A percentile compares a stretch with the other conserved stretches of the same genome.
These are phyloP conservation scores for Elymnias hypermnestra DNA, from an alignment of 1,140 invertebrate species.

Conservation along the genomic window DNA sequence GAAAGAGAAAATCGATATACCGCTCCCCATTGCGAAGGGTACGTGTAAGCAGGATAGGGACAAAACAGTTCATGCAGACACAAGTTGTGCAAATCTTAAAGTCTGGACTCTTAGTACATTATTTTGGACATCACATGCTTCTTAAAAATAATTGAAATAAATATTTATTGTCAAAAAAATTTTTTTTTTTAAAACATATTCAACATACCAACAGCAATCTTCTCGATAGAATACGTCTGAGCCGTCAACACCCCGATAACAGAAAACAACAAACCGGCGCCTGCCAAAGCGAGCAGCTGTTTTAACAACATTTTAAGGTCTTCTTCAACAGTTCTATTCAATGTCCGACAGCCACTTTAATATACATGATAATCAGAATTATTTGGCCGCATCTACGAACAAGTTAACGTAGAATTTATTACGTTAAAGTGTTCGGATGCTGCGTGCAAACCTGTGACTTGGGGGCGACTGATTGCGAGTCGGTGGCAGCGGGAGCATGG, in stretches of 20 bases:
- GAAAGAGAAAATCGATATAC: conserved; percentile 57
- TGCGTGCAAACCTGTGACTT: conserved; percentile 68
- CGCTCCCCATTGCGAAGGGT: conserved; percentile 25
- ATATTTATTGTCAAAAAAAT: conserved; percentile 6
- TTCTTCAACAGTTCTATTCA: conserved; percentile 11
- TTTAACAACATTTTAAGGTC: conserved; percentile 8
- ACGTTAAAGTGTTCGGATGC: conserved; percentile 44
- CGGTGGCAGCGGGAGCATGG: conserved; percentile 40
- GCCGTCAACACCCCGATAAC: conserved; percentile 39
- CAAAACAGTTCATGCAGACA: conserved; percentile 28
- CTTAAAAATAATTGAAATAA: conserved; percentile 6
- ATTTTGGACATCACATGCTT: too few species aligned
- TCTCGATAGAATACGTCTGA: conserved; percentile 52
- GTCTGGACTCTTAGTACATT: too few species aligned
- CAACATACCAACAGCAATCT: conserved; percentile 66
- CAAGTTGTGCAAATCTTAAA: not conserved
- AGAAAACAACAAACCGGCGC: conserved; percentile 48
- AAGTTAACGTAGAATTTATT: conserved; percentile 31
- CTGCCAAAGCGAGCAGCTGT: conserved; percentile 18
- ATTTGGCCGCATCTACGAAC: conserved; percentile 16
- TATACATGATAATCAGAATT: not conserved
- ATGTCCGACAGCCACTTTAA: not conserved
- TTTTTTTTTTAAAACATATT: too few species aligned
- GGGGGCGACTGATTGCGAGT: conserved; percentile 57
- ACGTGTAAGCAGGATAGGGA: conserved; percentile 33